A percentile compares a stretch with the other conserved stretches of the same genome.
phyloP scores from a whole-genome alignment of 1,140 invertebrate genomes.

The Anoplophora glabripennis region DNA sequence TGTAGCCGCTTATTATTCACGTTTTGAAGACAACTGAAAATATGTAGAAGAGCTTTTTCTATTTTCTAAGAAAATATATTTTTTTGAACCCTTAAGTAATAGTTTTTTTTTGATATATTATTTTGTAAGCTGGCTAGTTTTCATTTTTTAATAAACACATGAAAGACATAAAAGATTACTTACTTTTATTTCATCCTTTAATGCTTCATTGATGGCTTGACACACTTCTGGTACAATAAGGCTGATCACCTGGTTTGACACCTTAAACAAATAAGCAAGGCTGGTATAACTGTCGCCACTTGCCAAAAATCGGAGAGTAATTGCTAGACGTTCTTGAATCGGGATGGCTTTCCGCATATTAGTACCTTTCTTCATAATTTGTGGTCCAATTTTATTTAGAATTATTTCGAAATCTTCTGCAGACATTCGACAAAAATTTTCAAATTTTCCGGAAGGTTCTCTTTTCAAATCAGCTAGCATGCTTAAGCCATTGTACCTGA shows the following conservation, averaged over 20 bases:
- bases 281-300: constrained; percentile 4
- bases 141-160: background rate
- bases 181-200: constrained; percentile 16
- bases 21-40: background rate
- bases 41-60: background rate
- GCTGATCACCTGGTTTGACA: constrained; percentile 12
- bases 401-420: constrained; percentile 12
- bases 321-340: constrained; percentile 28
- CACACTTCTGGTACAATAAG: constrained; percentile 17
- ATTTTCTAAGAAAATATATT: background rate
- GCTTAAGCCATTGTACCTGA: constrained; percentile 12
- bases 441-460: constrained; percentile 17
- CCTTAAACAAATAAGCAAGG: constrained; percentile 10
- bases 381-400: constrained; percentile 13
- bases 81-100: background rate
- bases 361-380: constrained; percentile 14
- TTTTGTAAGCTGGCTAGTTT: background rate
- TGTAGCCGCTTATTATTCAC: too few species aligned
- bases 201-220: constrained; percentile 12
- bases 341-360: constrained; percentile 17
- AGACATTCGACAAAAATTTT: constrained; percentile 19
- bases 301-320: constrained; percentile 35
- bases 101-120: background rate
- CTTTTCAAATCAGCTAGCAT: constrained; percentile 7
- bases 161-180: constrained; percentile 4